Evolutionary conservation across 2,113 vertebrate species (phyloP).

Genomic region (Opisthocomus hoazin): DNA sequence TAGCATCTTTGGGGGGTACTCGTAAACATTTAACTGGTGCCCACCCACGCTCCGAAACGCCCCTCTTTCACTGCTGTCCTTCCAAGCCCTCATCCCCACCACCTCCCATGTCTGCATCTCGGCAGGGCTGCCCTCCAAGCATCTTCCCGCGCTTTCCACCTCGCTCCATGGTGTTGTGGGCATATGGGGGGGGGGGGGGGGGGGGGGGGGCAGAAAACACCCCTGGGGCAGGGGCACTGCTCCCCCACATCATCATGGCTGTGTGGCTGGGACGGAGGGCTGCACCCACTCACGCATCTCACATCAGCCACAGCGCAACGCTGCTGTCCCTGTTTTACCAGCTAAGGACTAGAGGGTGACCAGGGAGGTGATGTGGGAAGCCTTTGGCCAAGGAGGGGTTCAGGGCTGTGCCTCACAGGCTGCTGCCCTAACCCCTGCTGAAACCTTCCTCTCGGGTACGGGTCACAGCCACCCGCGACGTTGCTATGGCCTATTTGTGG

Average conservation of each 20-base stretch:
- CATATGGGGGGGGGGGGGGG: rapidly evolving
- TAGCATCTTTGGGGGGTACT: not conserved
- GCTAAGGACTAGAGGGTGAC: not conserved
- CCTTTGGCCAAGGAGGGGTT: not conserved
- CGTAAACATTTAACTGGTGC: rapidly evolving
- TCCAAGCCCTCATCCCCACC: too few species aligned
- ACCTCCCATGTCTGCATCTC: rapidly evolving
- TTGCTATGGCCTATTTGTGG: not conserved
- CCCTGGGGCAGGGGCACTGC: not conserved
- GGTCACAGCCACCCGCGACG: not conserved
- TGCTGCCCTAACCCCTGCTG: not conserved
- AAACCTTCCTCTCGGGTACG: not conserved
- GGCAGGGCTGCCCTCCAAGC: not conserved
- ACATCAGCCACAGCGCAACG: rapidly evolving
- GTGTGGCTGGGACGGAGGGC: not conserved
- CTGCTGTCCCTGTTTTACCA: not conserved
- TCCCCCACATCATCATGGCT: not conserved
- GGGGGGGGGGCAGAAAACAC: too few species aligned
- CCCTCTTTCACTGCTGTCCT: not conserved
- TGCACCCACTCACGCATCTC: not conserved
- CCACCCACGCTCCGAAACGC: rapidly evolving
- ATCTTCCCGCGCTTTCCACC: not conserved
- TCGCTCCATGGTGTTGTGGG: not conserved
- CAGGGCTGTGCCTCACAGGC: rapidly evolving
- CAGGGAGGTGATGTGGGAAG: not conserved